A percentile compares a stretch with the other conserved stretches of the same genome.
Evolutionary conservation across 2,888 invertebrate species (phyloP).

Genomic region (Apomyelois bistriatella): DNA sequence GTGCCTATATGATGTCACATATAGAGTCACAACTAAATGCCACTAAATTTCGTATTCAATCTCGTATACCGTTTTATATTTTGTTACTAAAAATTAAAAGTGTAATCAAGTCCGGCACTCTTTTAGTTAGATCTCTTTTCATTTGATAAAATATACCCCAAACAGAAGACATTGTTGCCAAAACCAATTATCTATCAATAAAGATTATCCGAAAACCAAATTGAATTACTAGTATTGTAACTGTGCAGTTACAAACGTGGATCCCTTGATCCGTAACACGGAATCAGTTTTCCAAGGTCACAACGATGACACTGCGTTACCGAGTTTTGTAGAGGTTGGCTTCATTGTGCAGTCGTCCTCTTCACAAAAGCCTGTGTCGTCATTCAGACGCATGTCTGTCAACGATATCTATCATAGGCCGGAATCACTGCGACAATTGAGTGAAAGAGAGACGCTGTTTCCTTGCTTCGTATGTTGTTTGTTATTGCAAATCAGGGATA

Average conservation of each 20-base stretch:
- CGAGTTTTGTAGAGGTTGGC: conserved; percentile 35
- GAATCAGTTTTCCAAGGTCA: conserved; percentile 55
- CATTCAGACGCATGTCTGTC: conserved; percentile 13
- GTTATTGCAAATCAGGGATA: not conserved
- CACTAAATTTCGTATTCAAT: too few relatives aligned
- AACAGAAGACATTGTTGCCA: too few relatives aligned
- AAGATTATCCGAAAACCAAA: not conserved
- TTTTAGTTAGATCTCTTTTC: not conserved
- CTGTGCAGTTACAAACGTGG: not conserved
- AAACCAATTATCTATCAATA: not conserved
- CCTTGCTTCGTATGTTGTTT: conserved; percentile 23
- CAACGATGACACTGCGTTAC: conserved; percentile 44
- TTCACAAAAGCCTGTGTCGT: conserved; percentile 28
- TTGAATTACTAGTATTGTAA: not conserved
- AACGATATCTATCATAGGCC: conserved; percentile 24
- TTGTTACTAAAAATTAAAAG: too few relatives aligned
- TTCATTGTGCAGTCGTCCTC: conserved; percentile 30
- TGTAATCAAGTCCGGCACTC: too few relatives aligned
- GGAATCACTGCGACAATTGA: conserved; percentile 38
- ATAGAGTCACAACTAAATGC: too few relatives aligned
- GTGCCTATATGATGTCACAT: too few relatives aligned
- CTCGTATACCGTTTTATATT: too few relatives aligned
- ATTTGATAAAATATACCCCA: not conserved
- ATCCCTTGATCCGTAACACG: conserved; percentile 53
- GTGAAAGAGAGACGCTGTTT: conserved; percentile 26